Conservation (phyloP, 23 tunicate genomes). For the Oikopleura albicans region DNA sequence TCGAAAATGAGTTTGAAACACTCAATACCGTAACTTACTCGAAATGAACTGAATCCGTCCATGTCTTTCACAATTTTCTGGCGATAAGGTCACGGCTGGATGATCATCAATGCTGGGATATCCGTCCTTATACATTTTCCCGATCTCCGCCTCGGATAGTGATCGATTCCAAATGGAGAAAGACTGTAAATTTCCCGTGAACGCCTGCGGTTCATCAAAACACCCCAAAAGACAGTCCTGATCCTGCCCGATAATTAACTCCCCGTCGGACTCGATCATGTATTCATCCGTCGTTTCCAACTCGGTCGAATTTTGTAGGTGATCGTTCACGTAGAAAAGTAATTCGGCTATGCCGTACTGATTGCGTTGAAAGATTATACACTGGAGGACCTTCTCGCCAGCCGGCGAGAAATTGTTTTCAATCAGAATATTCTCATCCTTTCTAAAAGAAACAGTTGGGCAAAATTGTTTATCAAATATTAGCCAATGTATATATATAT, state of each 20-base stretch:
- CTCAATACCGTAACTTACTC: background rate
- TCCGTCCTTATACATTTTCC: background rate
- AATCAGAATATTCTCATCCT: background rate
- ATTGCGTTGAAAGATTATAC: background rate
- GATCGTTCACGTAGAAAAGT: background rate
- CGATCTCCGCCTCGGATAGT: background rate
- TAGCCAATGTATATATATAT: no score
- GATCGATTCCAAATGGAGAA: background rate
- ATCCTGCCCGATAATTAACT: background rate
- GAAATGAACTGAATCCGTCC: background rate
- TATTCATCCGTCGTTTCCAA: background rate
- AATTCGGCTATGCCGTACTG: background rate
- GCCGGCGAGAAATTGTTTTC: background rate
- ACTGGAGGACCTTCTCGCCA: background rate
- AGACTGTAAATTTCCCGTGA: background rate
- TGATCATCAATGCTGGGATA: background rate
- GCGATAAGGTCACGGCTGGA: background rate
- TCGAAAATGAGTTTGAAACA: no score
- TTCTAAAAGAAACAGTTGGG: background rate
- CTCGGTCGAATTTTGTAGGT: background rate
- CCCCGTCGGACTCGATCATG: background rate
- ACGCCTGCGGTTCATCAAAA: background rate
- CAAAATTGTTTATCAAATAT: no score
- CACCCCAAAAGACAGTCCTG: slow-evolving; percentile 6
- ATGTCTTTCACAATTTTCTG: background rate